phyloP scores from a whole-genome alignment of 1,140 invertebrate genomes.

The Hyles euphorbiae region DNA sequence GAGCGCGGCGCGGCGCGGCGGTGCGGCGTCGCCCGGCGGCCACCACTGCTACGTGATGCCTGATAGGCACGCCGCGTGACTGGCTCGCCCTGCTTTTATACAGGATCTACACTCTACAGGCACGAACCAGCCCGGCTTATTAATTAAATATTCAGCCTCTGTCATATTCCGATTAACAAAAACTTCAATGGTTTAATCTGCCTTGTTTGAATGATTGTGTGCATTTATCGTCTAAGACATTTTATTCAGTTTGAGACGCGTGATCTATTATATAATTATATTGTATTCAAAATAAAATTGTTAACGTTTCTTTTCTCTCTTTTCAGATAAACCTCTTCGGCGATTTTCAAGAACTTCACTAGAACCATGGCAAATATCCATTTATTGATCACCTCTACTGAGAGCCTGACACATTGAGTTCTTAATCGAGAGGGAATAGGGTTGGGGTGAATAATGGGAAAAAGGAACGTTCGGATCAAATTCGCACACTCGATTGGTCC shows the following conservation, averaged over 20 bases:
- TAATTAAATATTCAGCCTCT: conserved; percentile 56
- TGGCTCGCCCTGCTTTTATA: conserved; percentile 61
- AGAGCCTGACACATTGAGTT: conserved; percentile 37
- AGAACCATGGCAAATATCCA: conserved; percentile 44
- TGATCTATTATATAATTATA: too few relatives aligned
- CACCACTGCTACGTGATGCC: conserved; percentile 36
- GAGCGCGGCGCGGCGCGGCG: conserved; percentile 2
- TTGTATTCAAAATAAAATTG: too few relatives aligned
- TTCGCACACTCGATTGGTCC: conserved; percentile 70
- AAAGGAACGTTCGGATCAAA: conserved; percentile 70
- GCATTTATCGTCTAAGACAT: too few relatives aligned
- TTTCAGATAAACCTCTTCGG: conserved; percentile 47
- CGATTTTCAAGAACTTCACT: conserved; percentile 16
- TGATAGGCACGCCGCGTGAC: conserved; percentile 58
- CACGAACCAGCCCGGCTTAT: conserved; percentile 46
- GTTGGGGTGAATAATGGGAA: conserved; percentile 72
- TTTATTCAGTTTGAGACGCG: too few relatives aligned
- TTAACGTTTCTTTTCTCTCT: conserved; percentile 27
- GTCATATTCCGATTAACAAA: conserved; percentile 13
- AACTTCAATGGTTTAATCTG: too few relatives aligned
- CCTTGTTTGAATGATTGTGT: too few relatives aligned
- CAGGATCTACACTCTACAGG: conserved; percentile 61
- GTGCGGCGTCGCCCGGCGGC: too few relatives aligned
- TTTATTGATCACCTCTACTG: conserved; percentile 9
- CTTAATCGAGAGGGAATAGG: conserved; percentile 35